These are phyloP conservation scores for Lepeophtheirus nordmannii DNA, from an alignment of 2,888 invertebrate genomes.

Conservation along the genomic window DNA sequence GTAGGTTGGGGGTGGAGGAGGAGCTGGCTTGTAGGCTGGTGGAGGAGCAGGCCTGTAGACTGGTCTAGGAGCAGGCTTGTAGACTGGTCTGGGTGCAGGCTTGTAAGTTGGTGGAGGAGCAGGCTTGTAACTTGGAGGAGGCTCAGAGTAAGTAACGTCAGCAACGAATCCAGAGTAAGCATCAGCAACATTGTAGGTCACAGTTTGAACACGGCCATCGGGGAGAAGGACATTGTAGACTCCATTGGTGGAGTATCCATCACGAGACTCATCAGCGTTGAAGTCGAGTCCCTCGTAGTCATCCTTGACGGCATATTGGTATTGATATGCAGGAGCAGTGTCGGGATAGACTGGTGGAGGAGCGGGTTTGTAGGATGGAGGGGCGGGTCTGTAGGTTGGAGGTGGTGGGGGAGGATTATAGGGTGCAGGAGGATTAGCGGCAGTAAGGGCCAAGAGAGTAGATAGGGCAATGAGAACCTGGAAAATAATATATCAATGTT, in stretches of 20 bases:
- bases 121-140: constrained; percentile 3
- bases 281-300: background rate
- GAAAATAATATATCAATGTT: too few relatives aligned
- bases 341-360: background rate
- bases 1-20: too few relatives aligned
- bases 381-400: background rate
- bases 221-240: background rate
- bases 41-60: background rate
- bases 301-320: constrained; percentile 4
- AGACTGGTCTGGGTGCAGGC: too few relatives aligned
- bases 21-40: background rate
- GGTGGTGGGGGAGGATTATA: background rate
- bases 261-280: background rate
- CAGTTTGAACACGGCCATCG: background rate
- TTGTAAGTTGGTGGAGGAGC: constrained; percentile 3
- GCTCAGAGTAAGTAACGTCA: background rate
- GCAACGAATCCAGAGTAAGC: constrained; percentile 8
- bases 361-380: background rate
- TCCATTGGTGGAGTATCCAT: background rate
- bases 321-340: background rate
- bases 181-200: constrained; percentile 7
- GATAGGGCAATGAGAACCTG: too few relatives aligned
- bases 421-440: too few relatives aligned
- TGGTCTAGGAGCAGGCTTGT: too few relatives aligned
- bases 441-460: too few relatives aligned